Base-by-base conservation (phyloP, 2,113 vertebrate genomes). In the Carassius carassius region DNA sequence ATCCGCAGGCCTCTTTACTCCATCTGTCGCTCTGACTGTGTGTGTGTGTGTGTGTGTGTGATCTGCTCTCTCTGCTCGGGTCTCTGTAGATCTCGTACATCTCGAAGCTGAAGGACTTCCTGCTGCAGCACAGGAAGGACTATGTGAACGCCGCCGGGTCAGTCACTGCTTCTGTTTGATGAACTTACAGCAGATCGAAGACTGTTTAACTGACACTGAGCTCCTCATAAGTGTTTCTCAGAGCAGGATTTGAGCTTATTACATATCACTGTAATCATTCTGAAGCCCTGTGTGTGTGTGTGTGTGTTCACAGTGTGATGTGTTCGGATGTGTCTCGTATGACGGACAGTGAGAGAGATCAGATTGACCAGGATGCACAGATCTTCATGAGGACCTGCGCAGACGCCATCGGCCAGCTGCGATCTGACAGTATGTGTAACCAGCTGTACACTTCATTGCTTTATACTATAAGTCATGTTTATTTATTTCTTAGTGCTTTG, bases 321-420 rank as follows among this genome's bases (percentile, higher is more conserved):
- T 95, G 95, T 70, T 96, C 97, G n/a, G 97, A 97, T 4, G 93
- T 95, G 3, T 95, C 92, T 29, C 95, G 94, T 35, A 99, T 99
- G 98, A 98, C 97, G 0, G 98, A 99, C 84, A 94, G 90, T 0
- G 98, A 99, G 54, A 95, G 98, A 23, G 98, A 99, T 88, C 98
- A 99, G 94, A 99, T 99, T 25, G 98, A 99, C 90, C 98, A 99
- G 88, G 98, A 99, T 29, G 98, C 98, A 73, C 97, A 99, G 89
- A 97, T 96, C 84, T 99, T 98, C 84, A 98, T 99, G 96, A 95
- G 96, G 86, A 97, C 97, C 0, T 99, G 98, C 84, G 96, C 97
- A 0, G 98, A 99, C 72, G 97, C 98, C 44, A 99, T 99, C 88
- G 96, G 95, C 75, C 97, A 96, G 47, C 95, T 99, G 9, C 93